These are phyloP conservation scores for Ivindomyrus marchei DNA, from an alignment of 2,113 vertebrate genomes.

Conservation along the genomic window DNA sequence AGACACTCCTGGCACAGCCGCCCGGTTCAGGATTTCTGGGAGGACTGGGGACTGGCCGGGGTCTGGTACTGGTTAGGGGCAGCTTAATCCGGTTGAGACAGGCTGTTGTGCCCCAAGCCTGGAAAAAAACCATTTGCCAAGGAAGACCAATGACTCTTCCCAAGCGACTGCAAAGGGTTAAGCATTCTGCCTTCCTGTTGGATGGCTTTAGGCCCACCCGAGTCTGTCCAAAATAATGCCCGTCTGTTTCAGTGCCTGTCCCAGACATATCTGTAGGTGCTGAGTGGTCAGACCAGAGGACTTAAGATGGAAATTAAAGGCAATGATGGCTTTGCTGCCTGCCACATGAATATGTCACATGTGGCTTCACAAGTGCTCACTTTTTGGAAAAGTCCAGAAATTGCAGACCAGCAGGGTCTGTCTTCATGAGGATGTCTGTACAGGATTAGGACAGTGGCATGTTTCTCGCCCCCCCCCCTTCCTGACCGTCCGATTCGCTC, in stretches of 20 bases:
- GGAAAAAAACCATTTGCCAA: neutral
- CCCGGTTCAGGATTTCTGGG: neutral
- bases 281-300: neutral
- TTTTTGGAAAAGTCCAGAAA: neutral
- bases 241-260: neutral
- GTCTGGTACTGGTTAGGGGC: neutral
- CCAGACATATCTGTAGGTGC: neutral
- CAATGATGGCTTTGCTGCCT: neutral
- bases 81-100: neutral
- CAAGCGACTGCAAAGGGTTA: neutral
- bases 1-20: neutral
- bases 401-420: neutral
- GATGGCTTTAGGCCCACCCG: neutral
- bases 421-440: neutral
- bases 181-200: neutral
- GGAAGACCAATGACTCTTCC: neutral
- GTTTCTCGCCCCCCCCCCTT: neutral
- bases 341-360: neutral
- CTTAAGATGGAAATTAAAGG: neutral
- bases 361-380: neutral
- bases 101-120: neutral
- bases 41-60: neutral
- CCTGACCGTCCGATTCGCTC: neutral
- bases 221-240: neutral
- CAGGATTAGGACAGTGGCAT: neutral